Base-by-base conservation (phyloP, 2,797 vertebrate species). In the Otolemur crassicaudatus region DNA sequence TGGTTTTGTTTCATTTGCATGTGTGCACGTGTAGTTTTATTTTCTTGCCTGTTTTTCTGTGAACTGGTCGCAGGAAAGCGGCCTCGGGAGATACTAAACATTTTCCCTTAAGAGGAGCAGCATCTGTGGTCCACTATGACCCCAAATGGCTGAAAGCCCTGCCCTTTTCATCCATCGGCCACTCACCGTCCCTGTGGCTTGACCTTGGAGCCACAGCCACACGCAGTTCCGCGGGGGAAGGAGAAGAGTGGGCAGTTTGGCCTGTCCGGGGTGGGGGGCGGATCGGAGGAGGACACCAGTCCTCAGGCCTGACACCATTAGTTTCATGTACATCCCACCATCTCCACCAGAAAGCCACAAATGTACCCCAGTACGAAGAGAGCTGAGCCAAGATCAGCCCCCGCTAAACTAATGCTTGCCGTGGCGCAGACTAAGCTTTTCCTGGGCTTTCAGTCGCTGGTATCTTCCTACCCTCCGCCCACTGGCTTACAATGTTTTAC, bases 131-230 rank as follows among this genome's bases (percentile, higher is more conserved):
- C 84, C 43, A 29, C 69, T 40, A 10, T 22, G 27, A 69, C 67
- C n/a, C 63, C n/a, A 1, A 25, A 7, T 25, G 56, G 25, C 63
- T 56, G 80, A 56, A 49, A 27, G 10, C 87, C 53, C 75, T 65
- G 67, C 27, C 34, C n/a, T 69, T 29, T 46, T 23, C 34, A 2
- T 46, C 73, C 34, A 27, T n/a, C 23, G 2, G 46, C 82, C 69
- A 7, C 5, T 11, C 70, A 8, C 58, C 23, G 77, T 46, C 22
- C 7, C 3, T 56, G 53, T 61, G 56, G n/a, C 85, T 81, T 94
- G 97, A 97, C 95, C 96, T 96, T 82, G 96, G 83, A 84, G 75
- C 65, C 87, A 63, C 43, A 25, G 92, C 27, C 70, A 7, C 80
- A 2, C 7, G 56, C 31, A 8, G 40, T 27, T 40, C 73, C 22